These are phyloP conservation scores for Drosophila histrio DNA, from an alignment of 2,888 invertebrate genomes.

Conservation along the genomic window DNA sequence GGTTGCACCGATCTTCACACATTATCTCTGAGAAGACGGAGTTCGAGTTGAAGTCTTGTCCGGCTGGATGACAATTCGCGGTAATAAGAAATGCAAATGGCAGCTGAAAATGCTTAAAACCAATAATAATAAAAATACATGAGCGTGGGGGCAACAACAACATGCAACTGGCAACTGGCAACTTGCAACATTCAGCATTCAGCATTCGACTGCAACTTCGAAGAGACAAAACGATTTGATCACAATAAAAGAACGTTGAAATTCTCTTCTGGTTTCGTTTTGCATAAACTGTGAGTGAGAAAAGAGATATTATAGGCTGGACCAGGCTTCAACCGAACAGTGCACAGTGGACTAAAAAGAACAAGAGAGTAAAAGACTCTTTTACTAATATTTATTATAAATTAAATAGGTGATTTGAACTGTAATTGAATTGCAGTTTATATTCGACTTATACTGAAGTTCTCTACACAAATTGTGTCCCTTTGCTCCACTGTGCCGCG, in stretches of 20 bases:
- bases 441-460: no score
- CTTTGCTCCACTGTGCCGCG: constrained; percentile 6
- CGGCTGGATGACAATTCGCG: constrained; percentile 67
- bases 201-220: constrained; percentile 21
- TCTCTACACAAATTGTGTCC: not conserved
- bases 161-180: constrained; percentile 37
- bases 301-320: constrained; percentile 44
- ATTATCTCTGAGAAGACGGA: constrained; percentile 48
- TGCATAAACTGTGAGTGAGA: constrained; percentile 76
- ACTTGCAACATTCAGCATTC: constrained; percentile 31
- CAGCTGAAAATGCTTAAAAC: constrained; percentile 69
- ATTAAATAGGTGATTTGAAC: no score
- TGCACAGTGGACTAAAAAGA: not conserved
- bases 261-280: constrained; percentile 49
- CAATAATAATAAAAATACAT: constrained; percentile 79
- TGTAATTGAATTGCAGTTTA: no score
- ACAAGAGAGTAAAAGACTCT: no score
- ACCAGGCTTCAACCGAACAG: not conserved
- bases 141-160: constrained; percentile 68
- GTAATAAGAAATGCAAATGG: constrained; percentile 74
- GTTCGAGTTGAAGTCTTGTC: constrained; percentile 1
- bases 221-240: constrained; percentile 68
- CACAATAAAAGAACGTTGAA: constrained; percentile 55
- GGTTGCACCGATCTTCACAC: constrained; percentile 65
- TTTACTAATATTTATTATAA: no score